These are phyloP conservation scores for Pipra filicauda DNA, from an alignment of 2,113 vertebrate genomes.

Conservation along the genomic window DNA sequence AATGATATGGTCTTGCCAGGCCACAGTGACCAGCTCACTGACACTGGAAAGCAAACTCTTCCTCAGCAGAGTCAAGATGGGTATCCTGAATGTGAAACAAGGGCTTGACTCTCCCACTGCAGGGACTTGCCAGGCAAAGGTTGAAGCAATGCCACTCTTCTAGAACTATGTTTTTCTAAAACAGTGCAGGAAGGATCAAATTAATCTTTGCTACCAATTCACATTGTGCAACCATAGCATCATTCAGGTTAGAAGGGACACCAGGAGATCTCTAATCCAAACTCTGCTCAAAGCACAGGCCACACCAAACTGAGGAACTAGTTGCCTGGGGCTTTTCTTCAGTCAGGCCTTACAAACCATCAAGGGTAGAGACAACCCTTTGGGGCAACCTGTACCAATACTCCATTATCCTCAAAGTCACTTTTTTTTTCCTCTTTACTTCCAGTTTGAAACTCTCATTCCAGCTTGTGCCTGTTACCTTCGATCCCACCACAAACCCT, in stretches of 20 bases:
- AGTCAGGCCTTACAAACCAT: background rate
- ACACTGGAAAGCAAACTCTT: background rate
- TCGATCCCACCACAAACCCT: rapidly evolving
- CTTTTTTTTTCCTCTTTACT: background rate
- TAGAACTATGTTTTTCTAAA: background rate
- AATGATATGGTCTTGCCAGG: background rate
- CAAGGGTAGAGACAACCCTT: background rate
- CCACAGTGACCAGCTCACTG: background rate
- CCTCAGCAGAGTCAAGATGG: background rate
- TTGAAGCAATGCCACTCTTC: background rate
- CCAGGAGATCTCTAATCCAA: background rate
- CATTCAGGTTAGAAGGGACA: background rate
- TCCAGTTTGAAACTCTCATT: background rate
- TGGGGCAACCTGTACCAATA: background rate
- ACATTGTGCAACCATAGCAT: background rate
- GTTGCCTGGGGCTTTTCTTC: background rate
- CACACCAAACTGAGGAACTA: background rate
- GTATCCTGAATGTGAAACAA: background rate
- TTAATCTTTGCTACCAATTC: background rate
- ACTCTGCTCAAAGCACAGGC: background rate
- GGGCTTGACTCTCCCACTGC: background rate
- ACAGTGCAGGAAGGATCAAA: background rate
- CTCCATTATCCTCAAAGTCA: background rate
- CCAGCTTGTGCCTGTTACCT: background rate
- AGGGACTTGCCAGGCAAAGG: background rate